These are phyloP conservation scores for Entomobrya proxima DNA, from an alignment of 2,888 invertebrate genomes.

Conservation along the genomic window DNA sequence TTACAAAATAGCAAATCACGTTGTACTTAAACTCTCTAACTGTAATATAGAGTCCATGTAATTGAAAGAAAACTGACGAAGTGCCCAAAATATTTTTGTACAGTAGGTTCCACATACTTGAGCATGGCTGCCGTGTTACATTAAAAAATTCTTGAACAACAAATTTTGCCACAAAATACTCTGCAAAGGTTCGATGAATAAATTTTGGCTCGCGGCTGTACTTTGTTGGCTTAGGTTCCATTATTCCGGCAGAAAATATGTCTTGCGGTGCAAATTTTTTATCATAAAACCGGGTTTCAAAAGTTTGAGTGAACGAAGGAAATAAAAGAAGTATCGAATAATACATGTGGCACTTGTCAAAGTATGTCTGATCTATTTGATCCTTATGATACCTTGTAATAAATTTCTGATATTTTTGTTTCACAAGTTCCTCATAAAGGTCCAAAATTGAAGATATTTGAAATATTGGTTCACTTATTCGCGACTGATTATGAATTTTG, in stretches of 20 bases:
- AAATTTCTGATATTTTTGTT: not conserved
- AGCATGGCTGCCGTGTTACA: too few relatives aligned
- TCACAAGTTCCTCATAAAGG: not conserved
- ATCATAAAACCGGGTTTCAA: not conserved
- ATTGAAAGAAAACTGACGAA: too few relatives aligned
- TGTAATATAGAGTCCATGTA: too few relatives aligned
- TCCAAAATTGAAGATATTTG: not conserved
- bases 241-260: not conserved
- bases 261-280: not conserved
- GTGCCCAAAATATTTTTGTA: too few relatives aligned
- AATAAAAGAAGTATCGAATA: not conserved
- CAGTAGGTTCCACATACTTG: too few relatives aligned
- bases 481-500: not conserved
- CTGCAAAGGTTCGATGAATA: not conserved
- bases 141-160: too few relatives aligned
- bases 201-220: not conserved
- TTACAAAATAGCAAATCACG: too few relatives aligned
- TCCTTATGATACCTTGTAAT: not conserved
- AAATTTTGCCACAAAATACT: not conserved
- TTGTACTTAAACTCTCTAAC: too few relatives aligned
- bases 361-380: not conserved
- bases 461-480: too few relatives aligned
- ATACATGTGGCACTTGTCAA: not conserved
- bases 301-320: not conserved
- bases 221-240: not conserved